A percentile compares a stretch with the other conserved stretches of the same genome.
Evolutionary conservation across 2,113 vertebrate species (phyloP).

Genomic region (Psilopogon haemacephalus): DNA sequence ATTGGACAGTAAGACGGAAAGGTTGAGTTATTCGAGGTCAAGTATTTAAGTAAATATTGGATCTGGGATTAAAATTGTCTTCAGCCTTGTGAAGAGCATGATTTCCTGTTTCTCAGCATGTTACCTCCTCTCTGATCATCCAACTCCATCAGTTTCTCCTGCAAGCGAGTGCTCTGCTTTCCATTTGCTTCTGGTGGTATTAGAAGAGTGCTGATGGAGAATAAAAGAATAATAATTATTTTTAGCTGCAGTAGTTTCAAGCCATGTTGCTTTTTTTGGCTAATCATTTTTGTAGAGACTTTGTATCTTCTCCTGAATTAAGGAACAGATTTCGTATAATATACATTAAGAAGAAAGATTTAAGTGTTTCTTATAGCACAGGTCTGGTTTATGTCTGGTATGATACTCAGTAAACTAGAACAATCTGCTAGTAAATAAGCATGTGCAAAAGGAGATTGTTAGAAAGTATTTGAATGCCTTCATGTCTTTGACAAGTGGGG

Average conservation of each 20-base stretch:
- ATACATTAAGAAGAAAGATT: neutral
- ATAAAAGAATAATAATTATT: neutral
- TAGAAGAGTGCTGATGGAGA: neutral
- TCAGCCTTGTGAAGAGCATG: neutral
- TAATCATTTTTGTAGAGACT: neutral
- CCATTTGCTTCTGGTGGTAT: no score
- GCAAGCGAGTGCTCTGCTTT: neutral
- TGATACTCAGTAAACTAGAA: neutral
- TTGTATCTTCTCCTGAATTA: neutral
- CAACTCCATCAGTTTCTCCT: neutral
- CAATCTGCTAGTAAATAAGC: neutral
- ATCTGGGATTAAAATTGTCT: conserved; percentile 4
- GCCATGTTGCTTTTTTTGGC: neutral
- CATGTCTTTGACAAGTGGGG: neutral
- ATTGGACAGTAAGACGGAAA: neutral
- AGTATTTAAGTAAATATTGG: conserved; percentile 17
- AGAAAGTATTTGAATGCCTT: neutral
- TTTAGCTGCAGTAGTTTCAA: neutral
- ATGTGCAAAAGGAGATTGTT: neutral
- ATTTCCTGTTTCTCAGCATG: neutral
- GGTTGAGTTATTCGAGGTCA: conserved; percentile 11
- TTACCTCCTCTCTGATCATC: neutral
- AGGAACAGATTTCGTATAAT: neutral
- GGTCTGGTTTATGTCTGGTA: neutral
- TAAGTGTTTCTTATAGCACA: neutral